A percentile compares a stretch with the other conserved stretches of the same genome.
These are phyloP conservation scores for Pteruthius melanotis DNA, from an alignment of 2,113 vertebrate species.

Conservation along the genomic window DNA sequence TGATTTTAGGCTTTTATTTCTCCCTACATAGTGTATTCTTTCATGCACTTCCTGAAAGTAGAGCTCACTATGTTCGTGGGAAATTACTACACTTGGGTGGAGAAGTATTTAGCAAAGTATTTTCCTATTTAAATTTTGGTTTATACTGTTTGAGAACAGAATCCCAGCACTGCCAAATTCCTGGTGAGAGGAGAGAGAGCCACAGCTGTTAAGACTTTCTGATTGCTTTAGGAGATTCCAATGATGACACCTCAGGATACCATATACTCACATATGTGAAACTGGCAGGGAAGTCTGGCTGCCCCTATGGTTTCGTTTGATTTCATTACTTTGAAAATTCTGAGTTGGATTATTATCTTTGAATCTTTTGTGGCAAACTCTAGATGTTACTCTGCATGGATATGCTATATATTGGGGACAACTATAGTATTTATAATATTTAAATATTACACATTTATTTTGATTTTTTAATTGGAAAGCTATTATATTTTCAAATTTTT, in stretches of 20 bases:
- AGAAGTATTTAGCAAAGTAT: neutral
- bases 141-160: neutral
- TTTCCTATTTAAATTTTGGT: neutral
- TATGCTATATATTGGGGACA: neutral
- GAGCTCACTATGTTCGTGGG: neutral
- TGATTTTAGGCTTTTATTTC: constrained; percentile 11
- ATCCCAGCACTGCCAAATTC: neutral
- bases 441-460: neutral
- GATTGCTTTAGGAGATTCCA: neutral
- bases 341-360: neutral
- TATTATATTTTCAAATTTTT: neutral
- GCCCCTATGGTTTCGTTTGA: neutral
- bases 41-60: neutral
- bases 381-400: neutral
- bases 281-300: neutral
- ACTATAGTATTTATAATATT: neutral
- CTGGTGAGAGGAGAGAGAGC: neutral
- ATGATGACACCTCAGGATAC: neutral
- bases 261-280: neutral
- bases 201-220: neutral
- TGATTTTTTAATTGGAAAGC: neutral
- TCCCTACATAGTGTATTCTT: neutral
- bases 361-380: neutral
- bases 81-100: neutral
- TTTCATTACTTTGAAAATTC: neutral